These are phyloP conservation scores for Synergus laeviventris DNA, from an alignment of 2,888 invertebrate species.

Conservation along the genomic window DNA sequence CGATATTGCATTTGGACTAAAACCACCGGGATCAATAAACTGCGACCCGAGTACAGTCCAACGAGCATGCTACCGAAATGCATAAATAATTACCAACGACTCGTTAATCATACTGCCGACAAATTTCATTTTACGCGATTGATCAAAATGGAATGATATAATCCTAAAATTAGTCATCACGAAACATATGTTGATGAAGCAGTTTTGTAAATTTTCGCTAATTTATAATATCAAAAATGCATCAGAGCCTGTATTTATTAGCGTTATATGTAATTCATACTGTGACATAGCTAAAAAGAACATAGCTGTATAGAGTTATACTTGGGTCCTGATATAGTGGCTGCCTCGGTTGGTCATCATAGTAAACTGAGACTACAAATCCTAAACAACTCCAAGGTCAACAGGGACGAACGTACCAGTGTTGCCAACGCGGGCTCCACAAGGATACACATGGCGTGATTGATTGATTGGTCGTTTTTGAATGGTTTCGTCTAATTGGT, in stretches of 20 bases:
- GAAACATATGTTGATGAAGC: neutral
- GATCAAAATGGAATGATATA: constrained; percentile 23
- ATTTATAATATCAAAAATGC: neutral
- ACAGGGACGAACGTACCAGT: no score
- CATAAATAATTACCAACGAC: constrained; percentile 32
- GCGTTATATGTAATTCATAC: no score
- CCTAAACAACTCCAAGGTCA: no score
- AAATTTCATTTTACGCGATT: constrained; percentile 30
- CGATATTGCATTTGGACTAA: constrained; percentile 15
- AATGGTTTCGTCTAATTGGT: no score
- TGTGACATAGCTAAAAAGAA: no score
- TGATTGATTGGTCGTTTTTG: no score
- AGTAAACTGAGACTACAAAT: no score
- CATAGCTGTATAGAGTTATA: no score
- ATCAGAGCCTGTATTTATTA: neutral
- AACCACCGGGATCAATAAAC: constrained; percentile 39
- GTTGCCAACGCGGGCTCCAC: no score
- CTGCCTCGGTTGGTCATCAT: no score
- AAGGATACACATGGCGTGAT: no score
- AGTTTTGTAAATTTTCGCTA: neutral
- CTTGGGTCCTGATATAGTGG: no score
- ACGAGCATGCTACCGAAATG: constrained; percentile 24
- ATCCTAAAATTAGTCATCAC: constrained; percentile 27
- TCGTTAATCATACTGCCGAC: constrained; percentile 30
- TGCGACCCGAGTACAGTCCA: neutral